Base-by-base conservation (phyloP, 2,888 invertebrate species). In the Lasioglossum zephyrum region DNA sequence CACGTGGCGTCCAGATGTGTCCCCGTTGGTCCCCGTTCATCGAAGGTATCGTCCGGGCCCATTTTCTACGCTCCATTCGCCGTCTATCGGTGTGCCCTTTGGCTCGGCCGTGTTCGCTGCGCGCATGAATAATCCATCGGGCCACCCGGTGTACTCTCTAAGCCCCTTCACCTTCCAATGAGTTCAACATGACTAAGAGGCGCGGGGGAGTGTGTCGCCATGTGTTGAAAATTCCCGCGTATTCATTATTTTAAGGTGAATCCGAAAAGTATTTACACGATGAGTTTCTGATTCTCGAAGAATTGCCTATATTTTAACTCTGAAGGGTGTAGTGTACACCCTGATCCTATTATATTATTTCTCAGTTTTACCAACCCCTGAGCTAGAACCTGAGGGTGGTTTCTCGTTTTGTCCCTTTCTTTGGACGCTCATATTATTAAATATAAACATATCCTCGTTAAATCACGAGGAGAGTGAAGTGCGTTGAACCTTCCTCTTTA, bases 1-100 rank as follows among this genome's bases (percentile, higher is more conserved):
- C 91, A 92, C 92, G 89, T 91, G 91, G 84, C 82, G 73, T 39
- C 85, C 92, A 92, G 89, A 91, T 91, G 92, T 72, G 86, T 16
- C 73, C 74, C 53, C 53, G 53, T 39, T 39, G 39, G 39, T 5
- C 5, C 39, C 39, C 39, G 39, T 39, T 53, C 87, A 88, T 84
- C 85, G 83, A 77, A 72, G 73, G 72, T 83, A 85, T 86, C 77
- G 66, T 44, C 22, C 22, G 86, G 85, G 69, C 82, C 84, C 79
- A 74, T 66, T 82, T 73, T 74, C 72, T 73, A 31, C 74, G 72
- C 60, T 36, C 78, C 70, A 63, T 72, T 76, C 57, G 60, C 69
- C 84, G 53, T 79, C 44, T 13, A 44, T 13, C 44, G 44, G 81
- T 69, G 66, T 47, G 44, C 22, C 60, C 26, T 26, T 69, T 69